Evolutionary conservation across 2,113 vertebrate species (phyloP).

Genomic region (Gavia stellata): DNA sequence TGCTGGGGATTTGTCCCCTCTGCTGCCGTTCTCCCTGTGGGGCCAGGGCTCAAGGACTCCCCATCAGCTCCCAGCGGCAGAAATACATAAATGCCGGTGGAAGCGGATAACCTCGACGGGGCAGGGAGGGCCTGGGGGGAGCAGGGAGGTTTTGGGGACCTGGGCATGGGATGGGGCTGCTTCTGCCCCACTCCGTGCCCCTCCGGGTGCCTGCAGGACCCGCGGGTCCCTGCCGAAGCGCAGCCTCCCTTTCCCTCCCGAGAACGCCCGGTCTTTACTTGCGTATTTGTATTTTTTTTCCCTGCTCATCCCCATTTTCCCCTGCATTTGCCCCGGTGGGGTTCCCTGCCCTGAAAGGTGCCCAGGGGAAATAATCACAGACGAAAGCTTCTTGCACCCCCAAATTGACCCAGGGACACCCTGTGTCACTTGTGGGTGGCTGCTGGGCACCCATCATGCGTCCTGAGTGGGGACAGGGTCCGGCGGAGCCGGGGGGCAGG

Average conservation of each 20-base stretch:
- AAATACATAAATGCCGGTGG: background rate
- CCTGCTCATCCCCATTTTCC: background rate
- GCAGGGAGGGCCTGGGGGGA: background rate
- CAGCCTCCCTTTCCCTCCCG: background rate
- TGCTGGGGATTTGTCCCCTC: background rate
- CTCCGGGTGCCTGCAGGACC: background rate
- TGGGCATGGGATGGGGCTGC: accelerated
- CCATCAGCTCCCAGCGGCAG: accelerated
- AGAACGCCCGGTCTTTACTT: background rate
- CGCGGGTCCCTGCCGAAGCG: accelerated
- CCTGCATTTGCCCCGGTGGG: background rate
- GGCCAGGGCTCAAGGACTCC: accelerated
- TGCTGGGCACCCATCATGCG: background rate
- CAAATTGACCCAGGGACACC: background rate
- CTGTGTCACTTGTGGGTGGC: background rate
- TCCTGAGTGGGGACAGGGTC: background rate
- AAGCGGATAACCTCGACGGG: accelerated
- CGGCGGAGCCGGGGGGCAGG: background rate
- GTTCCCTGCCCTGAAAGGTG: background rate
- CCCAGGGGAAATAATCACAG: background rate
- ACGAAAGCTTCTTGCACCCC: background rate
- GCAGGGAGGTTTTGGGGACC: background rate
- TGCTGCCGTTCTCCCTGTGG: accelerated
- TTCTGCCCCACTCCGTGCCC: background rate
- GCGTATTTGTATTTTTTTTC: too few species aligned